Percentiles rank a stretch among this genome's conserved stretches.
Conservation (phyloP, 2,797 vertebrate genomes). For the Odontamblyopus rebecca region DNA sequence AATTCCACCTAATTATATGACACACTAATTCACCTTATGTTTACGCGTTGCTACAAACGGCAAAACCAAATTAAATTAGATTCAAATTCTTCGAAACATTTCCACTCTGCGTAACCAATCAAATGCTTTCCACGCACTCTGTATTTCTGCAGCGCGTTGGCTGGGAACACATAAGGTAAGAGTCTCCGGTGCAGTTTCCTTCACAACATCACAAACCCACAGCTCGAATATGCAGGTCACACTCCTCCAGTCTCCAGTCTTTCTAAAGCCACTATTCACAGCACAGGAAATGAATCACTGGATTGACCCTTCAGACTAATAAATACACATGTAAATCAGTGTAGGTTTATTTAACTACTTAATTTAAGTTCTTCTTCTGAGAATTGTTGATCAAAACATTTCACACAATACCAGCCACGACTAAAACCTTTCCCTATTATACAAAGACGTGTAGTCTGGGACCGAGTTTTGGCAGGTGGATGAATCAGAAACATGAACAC, state of each 20-base stretch:
- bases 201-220: constrained; percentile 10
- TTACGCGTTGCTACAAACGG: no score
- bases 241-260: background rate
- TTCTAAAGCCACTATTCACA: background rate
- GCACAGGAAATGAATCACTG: background rate
- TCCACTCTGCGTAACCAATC: background rate
- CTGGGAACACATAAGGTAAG: background rate
- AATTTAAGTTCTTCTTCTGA: background rate
- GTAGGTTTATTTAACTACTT: background rate
- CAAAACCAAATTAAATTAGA: background rate
- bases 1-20: no score
- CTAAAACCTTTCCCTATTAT: no score
- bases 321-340: background rate
- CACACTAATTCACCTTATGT: no score
- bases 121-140: background rate
- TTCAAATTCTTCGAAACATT: background rate
- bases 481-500: no score
- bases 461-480: no score
- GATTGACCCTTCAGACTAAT: background rate
- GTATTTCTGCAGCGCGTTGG: background rate
- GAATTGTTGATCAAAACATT: background rate
- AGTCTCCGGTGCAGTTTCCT: constrained; percentile 23
- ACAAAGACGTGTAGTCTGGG: no score
- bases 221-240: constrained; percentile 23
- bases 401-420: no score